phyloP scores from a whole-genome alignment of 2,888 invertebrate species.

The Congeria kusceri region DNA sequence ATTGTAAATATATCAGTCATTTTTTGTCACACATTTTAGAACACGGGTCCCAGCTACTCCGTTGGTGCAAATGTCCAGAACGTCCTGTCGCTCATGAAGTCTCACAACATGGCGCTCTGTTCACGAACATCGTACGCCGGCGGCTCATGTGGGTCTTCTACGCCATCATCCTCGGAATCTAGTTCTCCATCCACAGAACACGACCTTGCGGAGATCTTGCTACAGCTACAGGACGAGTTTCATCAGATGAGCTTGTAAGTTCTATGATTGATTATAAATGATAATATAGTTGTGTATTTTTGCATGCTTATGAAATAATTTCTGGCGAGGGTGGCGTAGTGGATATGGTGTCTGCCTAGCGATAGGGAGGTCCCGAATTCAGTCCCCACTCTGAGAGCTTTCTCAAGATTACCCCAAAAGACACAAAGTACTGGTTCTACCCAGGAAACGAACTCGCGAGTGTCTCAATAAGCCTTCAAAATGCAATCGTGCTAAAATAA shows the following conservation, averaged over 20 bases:
- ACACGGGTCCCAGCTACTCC: slow-evolving; percentile 83
- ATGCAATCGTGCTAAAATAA: too few species aligned
- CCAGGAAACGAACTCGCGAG: too few species aligned
- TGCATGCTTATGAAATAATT: too few species aligned
- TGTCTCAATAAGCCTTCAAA: too few species aligned
- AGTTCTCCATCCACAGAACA: slow-evolving; percentile 68
- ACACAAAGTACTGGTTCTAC: too few species aligned
- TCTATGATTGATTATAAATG: too few species aligned
- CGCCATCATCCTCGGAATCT: slow-evolving; percentile 64
- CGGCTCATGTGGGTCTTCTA: slow-evolving; percentile 61
- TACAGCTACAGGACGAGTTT: slow-evolving; percentile 84
- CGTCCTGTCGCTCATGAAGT: slow-evolving; percentile 84
- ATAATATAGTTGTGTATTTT: too few species aligned
- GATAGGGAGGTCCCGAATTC: too few species aligned
- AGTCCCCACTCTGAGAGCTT: too few species aligned
- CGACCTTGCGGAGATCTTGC: slow-evolving; percentile 81
- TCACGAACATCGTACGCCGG: slow-evolving; percentile 58
- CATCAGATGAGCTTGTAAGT: slow-evolving; percentile 83
- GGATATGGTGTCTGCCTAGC: too few species aligned
- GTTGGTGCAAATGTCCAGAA: slow-evolving; percentile 84
- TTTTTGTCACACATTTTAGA: slow-evolving; percentile 73
- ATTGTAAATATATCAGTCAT: not conserved
- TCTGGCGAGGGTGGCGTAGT: too few species aligned
- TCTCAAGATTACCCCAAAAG: too few species aligned
- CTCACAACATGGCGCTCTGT: slow-evolving; percentile 83